A percentile compares a stretch with the other conserved stretches of the same genome.
Conservation (phyloP, 53 echinoderm and acorn worm species). For the Zoroaster sp. region DNA sequence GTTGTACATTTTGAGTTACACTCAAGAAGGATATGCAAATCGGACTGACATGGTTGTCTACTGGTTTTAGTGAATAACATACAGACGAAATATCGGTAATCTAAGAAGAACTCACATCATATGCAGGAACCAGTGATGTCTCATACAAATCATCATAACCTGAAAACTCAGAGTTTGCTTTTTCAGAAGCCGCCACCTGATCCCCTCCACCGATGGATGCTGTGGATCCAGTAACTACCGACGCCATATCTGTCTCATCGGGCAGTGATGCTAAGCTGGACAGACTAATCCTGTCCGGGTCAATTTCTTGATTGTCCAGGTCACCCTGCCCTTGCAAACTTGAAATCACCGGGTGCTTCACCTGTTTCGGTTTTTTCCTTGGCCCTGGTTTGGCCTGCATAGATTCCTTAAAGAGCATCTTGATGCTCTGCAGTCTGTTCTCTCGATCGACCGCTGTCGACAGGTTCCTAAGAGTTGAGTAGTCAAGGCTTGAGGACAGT, state of each 20-base stretch:
- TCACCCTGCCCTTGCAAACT: constrained; percentile 2
- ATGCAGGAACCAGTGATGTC: constrained; percentile 76
- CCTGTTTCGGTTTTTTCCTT: not conserved
- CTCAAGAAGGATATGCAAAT: too few species aligned
- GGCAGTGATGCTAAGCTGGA: constrained; percentile 74
- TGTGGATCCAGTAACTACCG: constrained; percentile 13
- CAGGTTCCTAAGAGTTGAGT: constrained; percentile 71
- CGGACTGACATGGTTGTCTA: too few species aligned
- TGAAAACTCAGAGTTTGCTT: constrained; percentile 36
- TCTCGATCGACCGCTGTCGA: constrained; percentile 62
- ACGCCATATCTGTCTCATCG: constrained; percentile 63
- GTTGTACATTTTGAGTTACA: too few species aligned
- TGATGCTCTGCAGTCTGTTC: constrained; percentile 71
- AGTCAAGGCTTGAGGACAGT: constrained; percentile 84
- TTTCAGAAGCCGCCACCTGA: constrained; percentile 6
- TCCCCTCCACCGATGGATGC: not conserved
- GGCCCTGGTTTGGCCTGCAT: constrained; percentile 57
- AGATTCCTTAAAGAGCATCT: constrained; percentile 72
- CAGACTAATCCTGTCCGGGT: constrained; percentile 84
- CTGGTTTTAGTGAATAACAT: too few species aligned
- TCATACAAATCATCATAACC: constrained; percentile 72
- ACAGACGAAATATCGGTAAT: not conserved
- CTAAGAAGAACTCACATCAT: constrained; percentile 47
- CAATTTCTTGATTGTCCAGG: constrained; percentile 13
- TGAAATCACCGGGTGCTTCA: not conserved